These are phyloP conservation scores for Chesias legatella DNA, from an alignment of 2,888 invertebrate genomes.

Conservation along the genomic window DNA sequence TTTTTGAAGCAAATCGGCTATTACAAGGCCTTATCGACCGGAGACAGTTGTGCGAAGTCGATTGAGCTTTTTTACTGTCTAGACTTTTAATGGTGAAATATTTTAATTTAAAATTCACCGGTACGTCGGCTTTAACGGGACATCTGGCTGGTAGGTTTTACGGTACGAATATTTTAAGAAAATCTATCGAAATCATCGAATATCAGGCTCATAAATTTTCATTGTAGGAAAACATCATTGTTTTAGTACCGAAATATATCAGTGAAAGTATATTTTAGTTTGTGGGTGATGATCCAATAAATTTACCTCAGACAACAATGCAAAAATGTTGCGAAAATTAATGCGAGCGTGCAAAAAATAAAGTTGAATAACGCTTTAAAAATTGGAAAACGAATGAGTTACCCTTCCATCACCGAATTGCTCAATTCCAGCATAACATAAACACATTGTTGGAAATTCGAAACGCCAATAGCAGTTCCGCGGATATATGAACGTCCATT, in stretches of 20 bases:
- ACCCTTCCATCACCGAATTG: constrained; percentile 8
- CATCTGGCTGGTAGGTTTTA: constrained; percentile 28
- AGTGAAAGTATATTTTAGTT: too few species aligned
- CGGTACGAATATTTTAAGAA: constrained; percentile 8
- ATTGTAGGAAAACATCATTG: background rate
- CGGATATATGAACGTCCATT: constrained; percentile 60
- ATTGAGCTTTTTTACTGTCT: constrained; percentile 43
- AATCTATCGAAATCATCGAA: constrained; percentile 3
- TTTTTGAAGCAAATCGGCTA: constrained; percentile 72
- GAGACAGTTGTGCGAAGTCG: constrained; percentile 48
- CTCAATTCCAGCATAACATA: constrained; percentile 16
- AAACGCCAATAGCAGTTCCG: constrained; percentile 49
- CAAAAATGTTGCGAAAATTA: too few species aligned
- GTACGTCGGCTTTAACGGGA: constrained; percentile 21
- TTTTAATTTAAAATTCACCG: constrained; percentile 35
- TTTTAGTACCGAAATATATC: too few species aligned
- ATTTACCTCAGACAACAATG: too few species aligned
- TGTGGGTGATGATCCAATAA: too few species aligned
- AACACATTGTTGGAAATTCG: constrained; percentile 37
- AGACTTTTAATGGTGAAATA: constrained; percentile 38
- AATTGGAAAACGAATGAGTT: constrained; percentile 11
- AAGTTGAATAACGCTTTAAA: background rate
- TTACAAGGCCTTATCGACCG: constrained; percentile 61
- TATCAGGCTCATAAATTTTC: constrained; percentile 1
- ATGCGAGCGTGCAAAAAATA: too few species aligned